Evolutionary conservation across 1,140 invertebrate species (phyloP).

Genomic region (Asbolus verrucosus): DNA sequence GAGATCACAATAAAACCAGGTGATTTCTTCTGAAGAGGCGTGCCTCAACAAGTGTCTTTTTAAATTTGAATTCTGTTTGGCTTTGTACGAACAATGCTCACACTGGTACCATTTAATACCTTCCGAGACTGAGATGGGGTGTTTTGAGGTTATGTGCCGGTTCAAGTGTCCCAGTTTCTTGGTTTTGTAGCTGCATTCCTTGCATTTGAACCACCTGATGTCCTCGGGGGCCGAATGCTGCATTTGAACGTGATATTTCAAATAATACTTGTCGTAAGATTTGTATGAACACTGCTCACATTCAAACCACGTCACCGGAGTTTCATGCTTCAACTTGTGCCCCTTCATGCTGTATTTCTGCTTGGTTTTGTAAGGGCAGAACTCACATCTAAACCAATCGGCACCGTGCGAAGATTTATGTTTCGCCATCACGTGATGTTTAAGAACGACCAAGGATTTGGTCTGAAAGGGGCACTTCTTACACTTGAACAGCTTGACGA

Average conservation of each 20-base stretch:
- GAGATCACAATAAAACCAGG: too few relatives aligned
- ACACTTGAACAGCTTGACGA: too few relatives aligned
- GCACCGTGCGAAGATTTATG: too few relatives aligned
- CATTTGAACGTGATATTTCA: not conserved
- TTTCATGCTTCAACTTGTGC: not conserved
- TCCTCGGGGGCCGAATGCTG: not conserved
- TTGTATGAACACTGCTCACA: not conserved
- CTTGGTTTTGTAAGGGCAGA: slow-evolving; percentile 6
- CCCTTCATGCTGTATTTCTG: not conserved
- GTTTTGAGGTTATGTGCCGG: too few relatives aligned
- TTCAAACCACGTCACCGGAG: slow-evolving; percentile 1
- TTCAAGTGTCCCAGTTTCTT: too few relatives aligned
- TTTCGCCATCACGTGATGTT: too few relatives aligned
- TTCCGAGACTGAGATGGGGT: too few relatives aligned
- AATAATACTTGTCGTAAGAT: not conserved
- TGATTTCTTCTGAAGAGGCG: too few relatives aligned
- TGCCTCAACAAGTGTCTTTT: not conserved
- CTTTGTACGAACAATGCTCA: not conserved
- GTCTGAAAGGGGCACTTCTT: too few relatives aligned
- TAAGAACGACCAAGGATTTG: too few relatives aligned
- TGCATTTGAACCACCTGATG: too few relatives aligned
- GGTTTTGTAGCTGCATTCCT: too few relatives aligned
- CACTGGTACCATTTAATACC: not conserved
- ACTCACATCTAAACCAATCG: not conserved
- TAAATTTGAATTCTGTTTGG: not conserved